A percentile compares a stretch with the other conserved stretches of the same genome.
Evolutionary conservation across 1,140 invertebrate genomes (phyloP).

Genomic region (Oncopodura yosiiana): DNA sequence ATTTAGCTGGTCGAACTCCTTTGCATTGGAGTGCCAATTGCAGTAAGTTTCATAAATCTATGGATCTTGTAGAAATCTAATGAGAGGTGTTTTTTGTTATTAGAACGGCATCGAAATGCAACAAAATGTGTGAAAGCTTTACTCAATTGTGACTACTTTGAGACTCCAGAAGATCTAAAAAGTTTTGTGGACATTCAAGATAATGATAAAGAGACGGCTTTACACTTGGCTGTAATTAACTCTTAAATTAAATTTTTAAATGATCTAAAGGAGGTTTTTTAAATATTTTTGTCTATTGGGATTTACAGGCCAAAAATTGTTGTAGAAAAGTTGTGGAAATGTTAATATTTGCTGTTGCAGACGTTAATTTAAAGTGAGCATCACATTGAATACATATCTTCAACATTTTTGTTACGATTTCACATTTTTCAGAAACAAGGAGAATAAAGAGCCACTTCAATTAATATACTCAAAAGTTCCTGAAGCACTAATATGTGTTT

Average conservation of each 20-base stretch:
- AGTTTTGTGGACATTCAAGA: conserved; percentile 16
- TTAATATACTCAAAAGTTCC: conserved; percentile 22
- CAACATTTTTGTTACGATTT: not conserved
- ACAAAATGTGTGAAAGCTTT: conserved; percentile 10
- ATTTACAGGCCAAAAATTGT: conserved; percentile 14
- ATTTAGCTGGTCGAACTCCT: conserved; percentile 5
- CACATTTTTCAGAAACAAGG: not conserved
- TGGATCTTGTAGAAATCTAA: not conserved
- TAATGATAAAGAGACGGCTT: conserved; percentile 18
- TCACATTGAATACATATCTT: not conserved
- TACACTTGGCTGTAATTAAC: conserved; percentile 10
- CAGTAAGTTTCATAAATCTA: conserved; percentile 9
- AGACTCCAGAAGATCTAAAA: not conserved
- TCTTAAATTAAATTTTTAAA: not conserved
- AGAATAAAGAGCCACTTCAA: conserved; percentile 17
- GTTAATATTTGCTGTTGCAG: conserved; percentile 9
- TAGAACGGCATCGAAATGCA: conserved; percentile 7
- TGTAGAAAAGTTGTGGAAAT: conserved; percentile 8
- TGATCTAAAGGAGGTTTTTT: not conserved
- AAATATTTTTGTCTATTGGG: not conserved
- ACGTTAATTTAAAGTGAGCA: conserved; percentile 19
- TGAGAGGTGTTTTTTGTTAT: not conserved
- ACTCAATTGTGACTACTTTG: not conserved
- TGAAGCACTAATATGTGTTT: conserved; percentile 13
- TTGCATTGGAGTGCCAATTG: conserved; percentile 16